Evolutionary conservation across 1,140 invertebrate species (phyloP).

Genomic region (Heliconius congener): DNA sequence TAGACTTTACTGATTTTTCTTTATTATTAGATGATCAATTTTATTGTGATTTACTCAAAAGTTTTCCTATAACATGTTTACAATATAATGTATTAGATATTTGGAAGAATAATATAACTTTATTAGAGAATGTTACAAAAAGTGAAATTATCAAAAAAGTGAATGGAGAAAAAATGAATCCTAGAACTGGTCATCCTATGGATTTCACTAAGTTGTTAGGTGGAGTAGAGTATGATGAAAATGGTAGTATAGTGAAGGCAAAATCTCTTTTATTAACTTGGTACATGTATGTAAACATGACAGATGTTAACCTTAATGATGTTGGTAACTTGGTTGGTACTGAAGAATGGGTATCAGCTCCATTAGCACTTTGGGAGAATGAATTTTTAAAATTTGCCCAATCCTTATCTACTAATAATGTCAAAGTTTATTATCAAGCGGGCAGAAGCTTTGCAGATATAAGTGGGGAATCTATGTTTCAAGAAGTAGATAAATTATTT

Average conservation of each 20-base stretch:
- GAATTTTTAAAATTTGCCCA: conserved; percentile 82
- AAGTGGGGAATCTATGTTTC: conserved; percentile 85
- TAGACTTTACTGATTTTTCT: conserved; percentile 78
- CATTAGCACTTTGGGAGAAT: conserved; percentile 85
- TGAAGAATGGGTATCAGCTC: conserved; percentile 86
- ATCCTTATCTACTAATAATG: conserved; percentile 57
- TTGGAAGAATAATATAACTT: conserved; percentile 84
- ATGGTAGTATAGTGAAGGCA: conserved; percentile 85
- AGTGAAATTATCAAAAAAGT: conserved; percentile 84
- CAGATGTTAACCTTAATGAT: conserved; percentile 84
- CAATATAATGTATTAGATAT: conserved; percentile 86
- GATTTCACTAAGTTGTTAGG: conserved; percentile 86
- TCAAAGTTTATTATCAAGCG: conserved; percentile 84
- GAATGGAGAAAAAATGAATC: conserved; percentile 83
- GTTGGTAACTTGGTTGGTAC: conserved; percentile 87
- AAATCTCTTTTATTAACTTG: conserved; percentile 84
- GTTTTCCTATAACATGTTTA: conserved; percentile 83
- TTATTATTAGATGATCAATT: conserved; percentile 78
- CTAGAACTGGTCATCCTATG: conserved; percentile 84
- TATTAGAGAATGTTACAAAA: conserved; percentile 82
- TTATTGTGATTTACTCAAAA: conserved; percentile 83
- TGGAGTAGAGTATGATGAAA: conserved; percentile 81
- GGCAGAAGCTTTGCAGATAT: conserved; percentile 89
- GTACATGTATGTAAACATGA: conserved; percentile 86
- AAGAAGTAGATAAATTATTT: conserved; percentile 87